Base-by-base conservation (phyloP, 30 jellyfish, hydroid and myxozoan genomes). In the Aurelia coerulea region DNA sequence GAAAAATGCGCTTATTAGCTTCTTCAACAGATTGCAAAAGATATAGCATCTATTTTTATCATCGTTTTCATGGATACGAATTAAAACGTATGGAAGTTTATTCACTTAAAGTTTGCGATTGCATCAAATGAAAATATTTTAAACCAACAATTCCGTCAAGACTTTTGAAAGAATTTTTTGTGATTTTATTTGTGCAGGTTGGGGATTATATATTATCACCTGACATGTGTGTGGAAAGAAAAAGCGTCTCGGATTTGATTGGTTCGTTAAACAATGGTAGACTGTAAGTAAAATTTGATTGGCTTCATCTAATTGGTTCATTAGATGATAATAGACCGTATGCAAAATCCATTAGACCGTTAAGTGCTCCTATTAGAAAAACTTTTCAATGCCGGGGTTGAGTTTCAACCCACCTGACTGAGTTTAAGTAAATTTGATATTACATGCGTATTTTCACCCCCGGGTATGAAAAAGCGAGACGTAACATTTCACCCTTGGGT, bases 201-300 rank as follows among this genome's bases (percentile, higher is more conserved):
- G 99, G 99, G 19, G 99, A 96, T 66, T 96, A 96, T 81, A 79
- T 96, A 76, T 70, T 96, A 60, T 32, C 98, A 66, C 98, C 99
- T 13, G 99, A 96, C 73, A 90, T 90, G 89, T 91, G 98, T 85
- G 97, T 96, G 29, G 99, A 96, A 74, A 72, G 99, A 31, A 96
- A 96, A 62, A 96, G 98, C 75, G 91, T 96, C 19, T 80, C 98
- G 1, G 99, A 96, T 87, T 63, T 96, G 78, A 88, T 96, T 87
- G 98, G 98, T 66, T 96, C 99, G n/a, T 72, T 96, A 37, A 90
- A 91, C 87, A 90, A 76, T 80, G 99, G 99, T n/a, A 71, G 99
- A 53, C 80, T 96, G 93, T 96, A 67, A 88, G 96, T 76, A 41
- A 10, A 33, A 31, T 6, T 68, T 19, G 79, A n/a, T 34, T 68